phyloP scores from a whole-genome alignment of 53 echinoderm and acorn worm species.

The Zoroaster sp. region DNA sequence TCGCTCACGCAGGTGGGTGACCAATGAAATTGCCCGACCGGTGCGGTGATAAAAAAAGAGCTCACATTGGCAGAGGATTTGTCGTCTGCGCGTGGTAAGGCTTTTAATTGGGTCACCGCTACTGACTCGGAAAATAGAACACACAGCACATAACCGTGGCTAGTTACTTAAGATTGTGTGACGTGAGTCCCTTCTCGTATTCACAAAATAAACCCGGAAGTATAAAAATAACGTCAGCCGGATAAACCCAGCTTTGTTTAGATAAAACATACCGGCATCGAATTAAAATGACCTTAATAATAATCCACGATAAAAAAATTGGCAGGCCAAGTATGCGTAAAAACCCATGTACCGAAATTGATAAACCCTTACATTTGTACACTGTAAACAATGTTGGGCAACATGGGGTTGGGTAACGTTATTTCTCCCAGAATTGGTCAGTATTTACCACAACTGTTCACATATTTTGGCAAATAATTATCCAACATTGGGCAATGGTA shows the following conservation, averaged over 20 bases:
- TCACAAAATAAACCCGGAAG: not conserved
- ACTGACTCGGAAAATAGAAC: not conserved
- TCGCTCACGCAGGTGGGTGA: not conserved
- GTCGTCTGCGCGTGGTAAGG: not conserved
- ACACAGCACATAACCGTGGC: not conserved
- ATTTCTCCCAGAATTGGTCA: too few species aligned
- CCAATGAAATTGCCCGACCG: conserved; percentile 26
- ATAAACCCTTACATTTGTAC: too few species aligned
- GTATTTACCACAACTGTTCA: too few species aligned
- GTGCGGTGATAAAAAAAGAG: not conserved
- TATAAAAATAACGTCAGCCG: not conserved
- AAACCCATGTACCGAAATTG: too few species aligned
- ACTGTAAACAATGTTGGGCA: too few species aligned
- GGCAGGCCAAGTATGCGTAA: too few species aligned
- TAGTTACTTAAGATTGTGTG: not conserved
- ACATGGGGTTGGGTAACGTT: too few species aligned
- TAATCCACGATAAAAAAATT: not conserved
- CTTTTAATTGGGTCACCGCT: not conserved
- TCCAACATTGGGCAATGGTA: too few species aligned
- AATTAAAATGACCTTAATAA: not conserved
- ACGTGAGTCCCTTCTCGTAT: not conserved
- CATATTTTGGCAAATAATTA: too few species aligned
- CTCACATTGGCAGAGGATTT: not conserved
- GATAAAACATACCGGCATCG: not conserved
- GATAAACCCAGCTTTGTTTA: not conserved